Base-by-base conservation (phyloP, 53 echinoderm and acorn worm species). In the Echinometra lucunter region DNA sequence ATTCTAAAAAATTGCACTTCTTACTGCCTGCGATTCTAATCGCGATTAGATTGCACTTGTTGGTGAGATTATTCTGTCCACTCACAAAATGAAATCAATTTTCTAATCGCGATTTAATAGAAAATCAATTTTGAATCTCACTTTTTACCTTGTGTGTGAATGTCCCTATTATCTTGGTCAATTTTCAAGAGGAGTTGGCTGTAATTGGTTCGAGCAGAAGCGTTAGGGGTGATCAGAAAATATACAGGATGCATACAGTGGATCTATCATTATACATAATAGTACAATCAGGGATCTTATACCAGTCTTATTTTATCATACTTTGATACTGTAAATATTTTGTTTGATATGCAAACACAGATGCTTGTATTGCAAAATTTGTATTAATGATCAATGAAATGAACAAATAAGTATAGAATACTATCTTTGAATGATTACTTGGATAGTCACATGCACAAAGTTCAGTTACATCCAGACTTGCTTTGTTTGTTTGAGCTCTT, bases 381-480 rank as follows among this genome's bases (percentile, higher is more conserved):
- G 78, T 40, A 78, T 78, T 78, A 42, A 78, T 78, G 38, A 78
- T 78, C 38, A 78, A 78, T 78, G 19, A 38, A 78, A 19, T 78
- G 78, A 40, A 42, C 42, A 78, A 38, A 78, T 38, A 78, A 38
- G 74, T 37, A 74, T 21, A 21, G 78, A 42, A 42, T 42, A 35
- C 18, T 78, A 78, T 78, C 38, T 78, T 7, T 1, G n/a, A n/a
- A n/a, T n/a, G n/a, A 32, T 69, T 11, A 6, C 32, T 32, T 70
- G 28, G 30, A 32, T 32, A 70, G 30, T 70, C 63, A 63, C 7
- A 70, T 72, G 30, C 15, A 3, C 72, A 35, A 72, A 72, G 72
- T 72, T 72, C 72, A 32, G 32, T 72, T 35, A 72, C 40, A 40
- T 78, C 9, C 17, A 78, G 5, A 78, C 42, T n/a, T n/a, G n/a